These are phyloP conservation scores for Murina feae DNA, from an alignment of 2,113 vertebrate genomes.

Conservation along the genomic window DNA sequence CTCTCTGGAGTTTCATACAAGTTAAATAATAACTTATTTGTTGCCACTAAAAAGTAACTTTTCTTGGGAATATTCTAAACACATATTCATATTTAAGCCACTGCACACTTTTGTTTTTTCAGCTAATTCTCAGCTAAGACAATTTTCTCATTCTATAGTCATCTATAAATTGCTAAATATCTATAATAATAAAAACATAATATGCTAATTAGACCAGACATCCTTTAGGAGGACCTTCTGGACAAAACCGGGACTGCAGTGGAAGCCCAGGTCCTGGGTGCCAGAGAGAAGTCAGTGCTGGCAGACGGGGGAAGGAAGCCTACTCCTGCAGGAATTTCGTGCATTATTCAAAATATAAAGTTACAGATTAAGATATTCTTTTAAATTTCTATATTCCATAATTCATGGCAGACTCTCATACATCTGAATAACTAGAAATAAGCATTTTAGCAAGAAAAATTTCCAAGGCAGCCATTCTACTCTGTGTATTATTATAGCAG, in stretches of 20 bases:
- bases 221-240: too few species aligned
- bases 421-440: neutral
- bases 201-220: too few species aligned
- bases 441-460: neutral
- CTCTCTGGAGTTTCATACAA: neutral
- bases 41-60: neutral
- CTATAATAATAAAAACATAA: too few species aligned
- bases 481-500: neutral
- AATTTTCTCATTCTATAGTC: neutral
- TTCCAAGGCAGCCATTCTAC: neutral
- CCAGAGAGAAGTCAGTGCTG: too few species aligned
- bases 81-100: neutral
- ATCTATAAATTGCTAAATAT: neutral
- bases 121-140: neutral
- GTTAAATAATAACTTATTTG: neutral
- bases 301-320: too few species aligned
- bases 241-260: too few species aligned
- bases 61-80: neutral
- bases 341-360: neutral
- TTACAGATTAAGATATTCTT: neutral
- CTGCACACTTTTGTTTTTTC: neutral
- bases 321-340: too few species aligned
- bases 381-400: neutral
- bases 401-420: neutral
- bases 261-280: too few species aligned